Evolutionary conservation across 2,113 vertebrate genomes (phyloP), one percentile per base, ranked within the genome.

Genomic region (Odobenus rosmarus): DNA sequence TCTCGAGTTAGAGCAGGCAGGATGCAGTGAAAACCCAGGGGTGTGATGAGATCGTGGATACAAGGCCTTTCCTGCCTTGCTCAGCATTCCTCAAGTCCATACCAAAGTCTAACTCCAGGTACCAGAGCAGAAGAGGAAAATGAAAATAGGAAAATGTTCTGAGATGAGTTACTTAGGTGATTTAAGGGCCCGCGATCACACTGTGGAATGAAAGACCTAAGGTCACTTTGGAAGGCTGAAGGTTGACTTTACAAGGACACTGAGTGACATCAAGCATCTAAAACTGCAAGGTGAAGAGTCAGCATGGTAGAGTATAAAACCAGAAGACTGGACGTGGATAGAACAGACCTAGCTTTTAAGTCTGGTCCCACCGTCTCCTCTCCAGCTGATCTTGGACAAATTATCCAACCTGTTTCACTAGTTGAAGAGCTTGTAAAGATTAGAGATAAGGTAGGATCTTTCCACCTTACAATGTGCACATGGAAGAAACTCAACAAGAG

Each of bases 81-180:
- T 94, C 19, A 26, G 36, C 15, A 21, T 49, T 79, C 88, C 24
- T 87, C 24, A 42, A 42, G 36, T 16, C 19, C 36, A 42, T 4
- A 42, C 21, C 1, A 57, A 61, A 81, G 74, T 49, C 81, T 80
- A 84, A 69, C 33, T 88, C 42, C 24, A 84, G 36, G 31, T 31
- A 69, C 1, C 16, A 51, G 15, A 92, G 71, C 28, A 55, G 83
- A 74, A 71, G 67, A 92, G 24, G 80, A 59, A 96, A 74, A 61
- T 72, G 16, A 69, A 92, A 62, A 51, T 18, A 19, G 36, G 15
- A 61, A 95, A 89, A 83, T 16, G 0, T 33, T 85, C 59, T 74
- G 39, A 87, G 36, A 86, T 82, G 33, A 95, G 39, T 61, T 71
- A 64, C 64, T 76, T 59, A 57, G 82, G 53, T 84, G 49, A 79